These are phyloP conservation scores for Hippocampus guttulatus DNA, from an alignment of 2,113 vertebrate genomes.

Conservation along the genomic window DNA sequence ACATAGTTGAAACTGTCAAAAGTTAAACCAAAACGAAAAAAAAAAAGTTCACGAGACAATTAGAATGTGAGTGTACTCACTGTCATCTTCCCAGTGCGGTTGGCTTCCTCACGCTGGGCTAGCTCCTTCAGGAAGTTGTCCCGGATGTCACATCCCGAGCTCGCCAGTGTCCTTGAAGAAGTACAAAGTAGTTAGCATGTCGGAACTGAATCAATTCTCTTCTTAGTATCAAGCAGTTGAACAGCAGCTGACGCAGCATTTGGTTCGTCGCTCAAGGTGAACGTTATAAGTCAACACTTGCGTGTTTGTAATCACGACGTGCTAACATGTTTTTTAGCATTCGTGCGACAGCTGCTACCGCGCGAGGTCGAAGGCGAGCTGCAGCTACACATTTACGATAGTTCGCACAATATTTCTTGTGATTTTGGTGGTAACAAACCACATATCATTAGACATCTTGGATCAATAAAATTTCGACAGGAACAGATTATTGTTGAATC, in stretches of 20 bases:
- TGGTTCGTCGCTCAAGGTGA: background rate
- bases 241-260: background rate
- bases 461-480: background rate
- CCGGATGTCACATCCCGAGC: constrained; percentile 75
- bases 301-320: background rate
- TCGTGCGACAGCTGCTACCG: too few species aligned
- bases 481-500: background rate
- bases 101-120: constrained; percentile 78
- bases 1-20: too few species aligned
- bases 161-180: constrained; percentile 72
- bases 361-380: too few species aligned
- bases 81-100: constrained; percentile 73
- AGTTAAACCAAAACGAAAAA: too few species aligned
- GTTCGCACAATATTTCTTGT: too few species aligned
- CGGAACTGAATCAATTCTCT: background rate
- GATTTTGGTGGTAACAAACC: too few species aligned
- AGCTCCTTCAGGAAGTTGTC: constrained; percentile 78
- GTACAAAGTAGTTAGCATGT: background rate
- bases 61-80: constrained; percentile 75
- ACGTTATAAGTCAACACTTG: background rate
- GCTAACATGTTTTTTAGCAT: too few species aligned
- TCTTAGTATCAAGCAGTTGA: background rate
- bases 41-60: too few species aligned
- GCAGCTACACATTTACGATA: too few species aligned
- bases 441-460: background rate